Base-by-base conservation (phyloP, 2,797 vertebrate species). In the Phaenicophaeus curvirostris region DNA sequence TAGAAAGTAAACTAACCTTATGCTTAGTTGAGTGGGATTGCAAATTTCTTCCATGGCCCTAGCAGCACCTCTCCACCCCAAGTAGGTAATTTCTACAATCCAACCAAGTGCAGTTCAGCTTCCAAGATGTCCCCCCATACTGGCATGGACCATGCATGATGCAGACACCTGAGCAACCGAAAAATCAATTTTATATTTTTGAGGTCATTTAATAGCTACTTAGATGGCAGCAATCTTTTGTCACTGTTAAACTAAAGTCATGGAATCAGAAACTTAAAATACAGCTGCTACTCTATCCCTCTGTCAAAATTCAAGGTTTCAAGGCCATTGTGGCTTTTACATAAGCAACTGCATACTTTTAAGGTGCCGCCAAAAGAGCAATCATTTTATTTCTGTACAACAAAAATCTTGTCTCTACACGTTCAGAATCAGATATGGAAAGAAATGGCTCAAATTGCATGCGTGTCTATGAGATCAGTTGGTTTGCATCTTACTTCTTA, bases 261-360 rank as follows among this genome's bases (percentile, higher is more conserved):
- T 20, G 48, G 69, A 94, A 92, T 62, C 48, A 63, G 42, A 24
- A 84, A 54, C 62, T 89, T 89, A 93, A 93, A 89, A 84, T 37
- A 46, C 0, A 91, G 37, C 58, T 20, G 25, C 66, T 93, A 54
- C 75, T 85, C 85, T 51, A 89, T 51, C 46, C 10, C 39, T 75
- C 59, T 61, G 59, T 73, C 66, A 66, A 80, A 30, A 80, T 24
- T 39, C 44, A 91, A 83, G 61, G 72, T 61, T 94, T 87, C 81
- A 92, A 94, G 63, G 39, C 76, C 67, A 79, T 53, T 0, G 0
- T 24, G 31, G 68, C 44, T 89, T 87, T 92, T 85, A 87, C n/a
- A 51, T 48, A 82, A 91, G n/a, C 55, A 90, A 50, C 62, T 65
- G 15, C 39, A 39, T 39, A 39, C 39, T 39, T 39, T 39, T 2